Evolutionary conservation across 1,140 invertebrate species (phyloP), one percentile per base, ranked within the genome.

Genomic region (Drosophila auraria): DNA sequence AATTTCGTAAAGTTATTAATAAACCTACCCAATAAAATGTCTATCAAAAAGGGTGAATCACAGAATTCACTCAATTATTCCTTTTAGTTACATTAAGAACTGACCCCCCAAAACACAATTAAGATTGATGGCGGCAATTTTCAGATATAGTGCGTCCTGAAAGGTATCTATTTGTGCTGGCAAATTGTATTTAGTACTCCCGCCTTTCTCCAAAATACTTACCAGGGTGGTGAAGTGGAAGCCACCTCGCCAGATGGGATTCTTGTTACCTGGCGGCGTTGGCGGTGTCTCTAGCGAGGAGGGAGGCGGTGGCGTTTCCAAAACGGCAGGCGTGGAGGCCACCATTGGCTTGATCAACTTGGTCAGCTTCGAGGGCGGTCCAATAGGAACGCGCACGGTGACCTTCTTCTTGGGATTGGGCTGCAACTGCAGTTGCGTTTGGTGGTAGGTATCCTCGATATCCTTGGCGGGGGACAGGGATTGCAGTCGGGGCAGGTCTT

Each of bases 401-500:
- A 60, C 47, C 6, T 59, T 66, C 40, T 76, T 76, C 53, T 80
- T 87, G 30, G 66, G 76, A 38, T 63, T 71, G 15, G 17, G 7
- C 0, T 51, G 45, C 15, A 87, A 9, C 0, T 57, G 38, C 42
- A 87, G 12, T 23, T 69, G 68, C 7, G 68, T 73, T 17, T 70
- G 36, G 36, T 54, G 49, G 8, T 69, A 53, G 5, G 50, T 36
- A 8, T 79, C 83, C 23, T 91, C 91, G 1, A 92, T 60, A 7
- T 93, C 87, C 62, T 74, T 72, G 9, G 80, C 58, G 2, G 92
- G 92, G 3, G 92, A 93, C 14, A 93, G 61, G 27, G 92, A 93
- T 78, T 93, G 82, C 78, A 93, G 57, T 56, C 92, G 69, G 11
- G 92, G 92, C 57, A 93, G 82, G 73, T 93, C 87, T 68, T 93